Evolutionary conservation across 23 tunicate species (phyloP), one percentile per base, ranked within the genome.

Genomic region (Corella eumyota): DNA sequence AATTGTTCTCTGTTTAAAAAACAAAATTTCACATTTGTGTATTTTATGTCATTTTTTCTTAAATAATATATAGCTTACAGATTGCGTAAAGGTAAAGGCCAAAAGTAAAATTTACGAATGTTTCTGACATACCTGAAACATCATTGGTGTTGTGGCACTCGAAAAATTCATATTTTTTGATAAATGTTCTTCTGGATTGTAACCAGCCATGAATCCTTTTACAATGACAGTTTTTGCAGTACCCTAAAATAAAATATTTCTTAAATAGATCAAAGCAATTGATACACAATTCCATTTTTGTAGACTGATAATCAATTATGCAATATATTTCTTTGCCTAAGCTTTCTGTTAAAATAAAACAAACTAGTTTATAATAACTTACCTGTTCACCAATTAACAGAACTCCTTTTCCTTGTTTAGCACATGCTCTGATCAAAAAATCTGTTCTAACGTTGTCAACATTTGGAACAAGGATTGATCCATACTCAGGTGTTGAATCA

Each of bases 361-460:
- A 11, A 40, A 40, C 48, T 9, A 11, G 11, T 11, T 11, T 40
- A 15, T 15, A 40, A 40, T 40, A 15, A 9, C 13, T 33, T 66
- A 88, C 96, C 74, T 88, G 96, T 61, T 88, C 96, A 13, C 96
- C 96, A 53, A 88, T 77, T 20, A 88, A 69, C 28, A 88, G 65
- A 40, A 88, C 96, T 27, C 96, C 96, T 56, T 79, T 72, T 50
- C 96, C 96, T 72, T 88, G 96, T 50, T 88, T 88, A 32, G 96
- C 96, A 49, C 86, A 85, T 29, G 81, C 73, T 3, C 49, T 65
- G 17, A 88, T 88, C 31, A 88, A 61, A 37, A 77, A 88, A 35
- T 88, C 96, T 2, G 90, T 65, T 32, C 96, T 54, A 17, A 88
- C 81, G 54, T 88, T 88, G 67, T 88, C 96, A 9, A 88, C 96